Evolutionary conservation across 2,888 invertebrate genomes (phyloP).

Genomic region (Penaeus monodon): DNA sequence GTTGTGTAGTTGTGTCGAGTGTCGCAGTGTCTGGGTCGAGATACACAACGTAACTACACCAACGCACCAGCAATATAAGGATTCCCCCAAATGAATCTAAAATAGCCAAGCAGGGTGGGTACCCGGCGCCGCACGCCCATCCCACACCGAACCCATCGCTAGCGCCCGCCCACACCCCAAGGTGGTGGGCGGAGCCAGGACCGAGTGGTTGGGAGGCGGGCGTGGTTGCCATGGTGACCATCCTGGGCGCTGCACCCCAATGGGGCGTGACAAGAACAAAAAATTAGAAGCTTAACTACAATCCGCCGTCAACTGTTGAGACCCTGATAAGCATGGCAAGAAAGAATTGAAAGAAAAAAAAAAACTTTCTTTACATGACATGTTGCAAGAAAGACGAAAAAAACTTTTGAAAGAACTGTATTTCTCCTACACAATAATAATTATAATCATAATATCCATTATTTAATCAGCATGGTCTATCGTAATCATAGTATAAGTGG

Average conservation of each 20-base stretch:
- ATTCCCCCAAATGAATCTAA: slow-evolving; percentile 59
- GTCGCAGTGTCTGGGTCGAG: slow-evolving; percentile 34
- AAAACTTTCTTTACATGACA: slow-evolving; percentile 45
- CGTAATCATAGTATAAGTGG: slow-evolving; percentile 52
- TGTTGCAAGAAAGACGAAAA: slow-evolving; percentile 52
- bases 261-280: slow-evolving; percentile 22
- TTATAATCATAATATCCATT: slow-evolving; percentile 5
- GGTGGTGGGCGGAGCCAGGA: slow-evolving; percentile 21
- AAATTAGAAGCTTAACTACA: slow-evolving; percentile 49
- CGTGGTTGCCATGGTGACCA: slow-evolving; percentile 30
- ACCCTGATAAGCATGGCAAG: slow-evolving; percentile 57
- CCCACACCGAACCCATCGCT: slow-evolving; percentile 5
- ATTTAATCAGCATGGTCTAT: slow-evolving; percentile 51
- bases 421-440: slow-evolving; percentile 57
- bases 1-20: slow-evolving; percentile 53
- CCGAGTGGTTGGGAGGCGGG: slow-evolving; percentile 18
- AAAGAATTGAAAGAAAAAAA: slow-evolving; percentile 47
- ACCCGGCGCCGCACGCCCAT: slow-evolving; percentile 31
- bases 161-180: slow-evolving; percentile 32
- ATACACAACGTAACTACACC: slow-evolving; percentile 57
- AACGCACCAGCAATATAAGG: slow-evolving; percentile 57
- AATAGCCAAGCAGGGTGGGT: slow-evolving; percentile 38
- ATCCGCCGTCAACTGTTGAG: slow-evolving; percentile 57
- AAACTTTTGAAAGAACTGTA: slow-evolving; percentile 50
- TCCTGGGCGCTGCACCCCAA: slow-evolving; percentile 36